Base-by-base conservation (phyloP, 64 coral and sea anemone genomes). In the Stichodactyla mertensii region DNA sequence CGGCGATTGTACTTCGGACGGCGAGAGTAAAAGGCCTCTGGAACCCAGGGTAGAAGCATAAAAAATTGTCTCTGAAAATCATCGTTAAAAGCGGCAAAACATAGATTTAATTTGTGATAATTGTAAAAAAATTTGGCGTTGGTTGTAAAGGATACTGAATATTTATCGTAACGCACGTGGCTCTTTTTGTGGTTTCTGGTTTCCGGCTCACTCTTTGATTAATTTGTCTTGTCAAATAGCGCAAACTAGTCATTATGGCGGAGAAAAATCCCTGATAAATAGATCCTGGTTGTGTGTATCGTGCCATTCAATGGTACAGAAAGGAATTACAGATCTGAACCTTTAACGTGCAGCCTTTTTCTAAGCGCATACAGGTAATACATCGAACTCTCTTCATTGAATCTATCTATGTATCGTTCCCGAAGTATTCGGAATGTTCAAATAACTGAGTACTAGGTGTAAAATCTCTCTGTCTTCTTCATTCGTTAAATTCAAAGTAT, bases 191-290 rank as follows among this genome's bases (percentile, higher is more conserved):
- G 69, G 24, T 12, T 31, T 31, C 7, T 31, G 24, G 69, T 13
- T 74, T 74, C 69, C 69, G 69, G 69, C 24, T 71, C n/a, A 71
- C 66, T 71, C 66, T 7, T 74, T 36, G 20, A 74, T 74, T 74
- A 74, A 74, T 74, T 74, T 74, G 23, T 10, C 62, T 66, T 74
- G 69, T 74, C 69, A 74, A 74, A 36, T 74, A 74, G 7, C 27
- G 4, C 23, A 74, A 31, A 27, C 12, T 74, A 74, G 23, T 74
- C 69, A 74, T 74, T 74, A 36, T 74, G 69, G 69, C 69, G 64
- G 64, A 22, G 19, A 69, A 69, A 69, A 69, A 69, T 23, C 18
- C 4, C 10, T 2, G 23, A 74, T 74, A 74, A 74, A 74, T 74
- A 74, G 7, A 74, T 23, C 69, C 69, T 14, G 9, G 24, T 31